Conservation (phyloP, 2,797 vertebrate species). For the Coluber constrictor region DNA sequence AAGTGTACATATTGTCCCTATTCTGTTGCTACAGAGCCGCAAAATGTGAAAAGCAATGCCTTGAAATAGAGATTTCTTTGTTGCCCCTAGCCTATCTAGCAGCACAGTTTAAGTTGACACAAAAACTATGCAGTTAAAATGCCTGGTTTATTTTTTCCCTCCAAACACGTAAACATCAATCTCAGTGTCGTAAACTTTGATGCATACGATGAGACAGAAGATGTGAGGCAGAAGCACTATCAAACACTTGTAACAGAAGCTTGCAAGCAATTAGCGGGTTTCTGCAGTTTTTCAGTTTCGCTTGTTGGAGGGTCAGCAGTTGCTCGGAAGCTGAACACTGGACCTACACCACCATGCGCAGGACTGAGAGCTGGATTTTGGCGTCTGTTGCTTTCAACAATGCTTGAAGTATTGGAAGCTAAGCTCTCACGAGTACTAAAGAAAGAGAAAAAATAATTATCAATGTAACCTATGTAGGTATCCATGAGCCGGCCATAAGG, state of each 20-base stretch:
- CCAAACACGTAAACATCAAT: slow-evolving; percentile 80
- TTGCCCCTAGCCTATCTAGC: slow-evolving; percentile 76
- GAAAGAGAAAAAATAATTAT: slow-evolving; percentile 61
- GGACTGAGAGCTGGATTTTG: slow-evolving; percentile 97
- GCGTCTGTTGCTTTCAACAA: slow-evolving; percentile 98
- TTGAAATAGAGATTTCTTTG: slow-evolving; percentile 73
- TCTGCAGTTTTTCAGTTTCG: slow-evolving; percentile 97
- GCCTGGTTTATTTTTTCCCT: slow-evolving; percentile 69
- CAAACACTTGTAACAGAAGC: slow-evolving; percentile 99
- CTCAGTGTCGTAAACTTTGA: slow-evolving; percentile 77
- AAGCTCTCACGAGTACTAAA: slow-evolving; percentile 97
- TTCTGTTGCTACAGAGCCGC: slow-evolving; percentile 75
- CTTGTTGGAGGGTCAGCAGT: slow-evolving; percentile 84
- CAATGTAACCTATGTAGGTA: slow-evolving; percentile 42
- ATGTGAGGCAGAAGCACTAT: slow-evolving; percentile 73
- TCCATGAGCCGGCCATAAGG: slow-evolving; percentile 37
- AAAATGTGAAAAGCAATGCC: slow-evolving; percentile 76
- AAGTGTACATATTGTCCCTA: slow-evolving; percentile 76
- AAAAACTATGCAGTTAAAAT: slow-evolving; percentile 75
- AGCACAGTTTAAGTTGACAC: slow-evolving; percentile 77
- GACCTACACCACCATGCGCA: slow-evolving; percentile 88
- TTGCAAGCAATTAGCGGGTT: slow-evolving; percentile 95
- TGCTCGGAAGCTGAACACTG: slow-evolving; percentile 92
- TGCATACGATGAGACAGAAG: slow-evolving; percentile 66
- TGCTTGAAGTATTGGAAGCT: slow-evolving; percentile 99